Evolutionary conservation across 2,797 vertebrate species (phyloP).

Genomic region (Odontamblyopus rebecca): DNA sequence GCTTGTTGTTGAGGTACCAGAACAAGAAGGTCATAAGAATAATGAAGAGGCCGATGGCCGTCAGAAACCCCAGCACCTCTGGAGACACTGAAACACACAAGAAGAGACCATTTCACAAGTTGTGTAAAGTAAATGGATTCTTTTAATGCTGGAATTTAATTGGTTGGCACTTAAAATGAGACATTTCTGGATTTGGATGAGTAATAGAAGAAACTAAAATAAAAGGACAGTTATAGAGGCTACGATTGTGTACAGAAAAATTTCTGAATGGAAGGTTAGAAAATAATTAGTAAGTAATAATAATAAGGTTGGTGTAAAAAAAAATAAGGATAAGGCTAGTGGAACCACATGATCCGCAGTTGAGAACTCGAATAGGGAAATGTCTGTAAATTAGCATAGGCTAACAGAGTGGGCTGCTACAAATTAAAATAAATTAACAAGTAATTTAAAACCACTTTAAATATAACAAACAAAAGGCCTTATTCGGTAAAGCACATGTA

Average conservation of each 20-base stretch:
- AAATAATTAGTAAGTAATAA: not conserved
- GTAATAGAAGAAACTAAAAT: not conserved
- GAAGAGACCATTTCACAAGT: not conserved
- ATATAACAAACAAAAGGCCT: not conserved
- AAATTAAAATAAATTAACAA: not conserved
- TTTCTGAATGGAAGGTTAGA: not conserved
- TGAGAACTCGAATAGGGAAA: not conserved
- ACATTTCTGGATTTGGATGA: not conserved
- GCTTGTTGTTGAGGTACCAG: constrained; percentile 96
- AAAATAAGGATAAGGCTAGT: not conserved
- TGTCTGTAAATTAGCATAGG: not conserved
- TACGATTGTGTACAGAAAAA: not conserved
- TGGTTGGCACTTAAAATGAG: not conserved
- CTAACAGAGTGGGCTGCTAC: too few species aligned
- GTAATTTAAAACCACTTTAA: not conserved
- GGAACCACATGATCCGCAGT: not conserved
- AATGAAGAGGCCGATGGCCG: constrained; percentile 91
- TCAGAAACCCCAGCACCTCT: constrained; percentile 94
- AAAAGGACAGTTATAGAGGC: not conserved
- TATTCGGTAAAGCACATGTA: not conserved
- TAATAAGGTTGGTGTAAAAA: not conserved
- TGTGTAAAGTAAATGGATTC: not conserved
- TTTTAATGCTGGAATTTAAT: not conserved
- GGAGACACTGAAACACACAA: constrained; percentile 86
- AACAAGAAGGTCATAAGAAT: constrained; percentile 93